Base-by-base conservation (phyloP, 2,888 invertebrate genomes). In the Arge pagana region DNA sequence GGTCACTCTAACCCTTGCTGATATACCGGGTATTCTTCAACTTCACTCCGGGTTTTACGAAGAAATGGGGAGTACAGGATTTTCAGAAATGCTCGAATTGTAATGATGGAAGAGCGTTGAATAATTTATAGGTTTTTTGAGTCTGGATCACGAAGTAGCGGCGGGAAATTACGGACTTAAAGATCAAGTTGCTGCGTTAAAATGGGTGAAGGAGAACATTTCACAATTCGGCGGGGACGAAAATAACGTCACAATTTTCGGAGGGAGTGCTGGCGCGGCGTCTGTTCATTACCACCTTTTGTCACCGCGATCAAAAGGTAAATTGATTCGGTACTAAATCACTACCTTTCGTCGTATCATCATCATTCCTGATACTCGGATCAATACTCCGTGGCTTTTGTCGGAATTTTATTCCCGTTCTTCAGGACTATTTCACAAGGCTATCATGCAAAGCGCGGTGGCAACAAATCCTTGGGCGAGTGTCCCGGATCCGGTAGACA, bases 121-220 rank as follows among this genome's bases (percentile, higher is more conserved):
- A 18, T 16, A 42, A 18, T 18, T 42, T 42, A 1, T 48, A 70
- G 70, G 70, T 8, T 72, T 72, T 43, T 53, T 72, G 8, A 69
- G 70, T 50, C 56, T 72, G 56, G 63, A 58, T 2, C 55, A 69
- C 7, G 50, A 63, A 24, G 56, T 55, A 3, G 71, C 70, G 10
- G 10, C 64, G 4, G 72, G 72, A 11, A 72, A 72, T 55, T 63
- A 65, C 41, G 72, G 64, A 1, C 16, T 72, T 15, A 72, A 71
- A 21, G 72, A 72, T 48, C 54, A 66, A 52, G 52, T 69, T 4
- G 57, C 54, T 2, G 71, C 66, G 4, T 53, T 72, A 31, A 58
- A 60, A 33, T 72, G 72, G 72, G 51, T 72, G 0, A 55, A 64
- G 21, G 62, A 69, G 19, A 72, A 72, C 21, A 71, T 72, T 3